Evolutionary conservation across 2,888 invertebrate species (phyloP).

Genomic region (Dynastes grantii): DNA sequence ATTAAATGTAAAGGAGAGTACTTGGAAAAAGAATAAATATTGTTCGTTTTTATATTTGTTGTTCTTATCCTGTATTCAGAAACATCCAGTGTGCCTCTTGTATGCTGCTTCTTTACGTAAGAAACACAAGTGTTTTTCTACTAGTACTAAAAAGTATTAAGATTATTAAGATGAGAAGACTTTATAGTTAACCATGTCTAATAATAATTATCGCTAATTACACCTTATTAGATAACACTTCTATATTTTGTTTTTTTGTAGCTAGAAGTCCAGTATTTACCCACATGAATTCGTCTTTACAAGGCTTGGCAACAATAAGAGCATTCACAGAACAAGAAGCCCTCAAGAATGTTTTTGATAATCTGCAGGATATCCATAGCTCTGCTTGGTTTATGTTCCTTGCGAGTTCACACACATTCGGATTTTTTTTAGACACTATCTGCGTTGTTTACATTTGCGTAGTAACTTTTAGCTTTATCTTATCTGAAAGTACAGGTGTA

Average conservation of each 20-base stretch:
- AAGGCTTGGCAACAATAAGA: slow-evolving; percentile 83
- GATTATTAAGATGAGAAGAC: too few relatives aligned
- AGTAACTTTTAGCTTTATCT: slow-evolving; percentile 78
- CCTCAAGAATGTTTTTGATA: slow-evolving; percentile 75
- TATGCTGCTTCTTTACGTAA: too few relatives aligned
- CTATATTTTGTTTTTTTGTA: slow-evolving; percentile 64
- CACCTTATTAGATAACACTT: too few relatives aligned
- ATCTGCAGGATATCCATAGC: slow-evolving; percentile 76
- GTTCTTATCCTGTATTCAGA: too few relatives aligned
- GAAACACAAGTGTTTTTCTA: too few relatives aligned
- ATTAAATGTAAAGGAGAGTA: too few relatives aligned
- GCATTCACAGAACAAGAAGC: slow-evolving; percentile 77
- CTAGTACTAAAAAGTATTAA: too few relatives aligned
- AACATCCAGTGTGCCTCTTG: too few relatives aligned
- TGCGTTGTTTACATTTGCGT: slow-evolving; percentile 78
- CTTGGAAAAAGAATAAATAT: too few relatives aligned
- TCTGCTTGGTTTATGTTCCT: slow-evolving; percentile 84
- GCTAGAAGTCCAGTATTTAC: slow-evolving; percentile 84
- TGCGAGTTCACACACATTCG: slow-evolving; percentile 78
- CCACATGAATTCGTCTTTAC: slow-evolving; percentile 81
- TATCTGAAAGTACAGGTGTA: slow-evolving; percentile 60
- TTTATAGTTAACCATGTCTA: too few relatives aligned
- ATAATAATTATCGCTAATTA: too few relatives aligned
- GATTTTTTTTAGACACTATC: slow-evolving; percentile 81
- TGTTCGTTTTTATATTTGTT: too few relatives aligned